phyloP scores from a whole-genome alignment of 2,888 invertebrate genomes.

The Drosophila dives region DNA sequence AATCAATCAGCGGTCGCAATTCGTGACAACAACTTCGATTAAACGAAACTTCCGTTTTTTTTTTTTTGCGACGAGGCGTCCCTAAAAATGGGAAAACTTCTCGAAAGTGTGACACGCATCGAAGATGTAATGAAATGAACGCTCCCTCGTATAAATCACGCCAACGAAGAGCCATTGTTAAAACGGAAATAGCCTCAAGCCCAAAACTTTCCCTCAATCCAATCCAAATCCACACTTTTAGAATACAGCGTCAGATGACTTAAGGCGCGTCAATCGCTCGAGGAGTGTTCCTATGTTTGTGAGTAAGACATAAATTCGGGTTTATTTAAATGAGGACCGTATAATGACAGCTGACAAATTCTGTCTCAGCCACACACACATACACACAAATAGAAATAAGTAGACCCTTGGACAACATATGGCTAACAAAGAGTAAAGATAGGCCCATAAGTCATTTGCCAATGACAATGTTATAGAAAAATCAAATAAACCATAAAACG shows the following conservation, averaged over 20 bases:
- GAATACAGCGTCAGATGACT: constrained; percentile 35
- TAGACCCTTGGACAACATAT: constrained; percentile 53
- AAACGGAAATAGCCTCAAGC: constrained; percentile 65
- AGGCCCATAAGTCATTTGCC: constrained; percentile 6
- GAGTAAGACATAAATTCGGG: constrained; percentile 64
- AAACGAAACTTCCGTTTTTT: constrained; percentile 72
- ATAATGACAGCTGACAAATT: constrained; percentile 22
- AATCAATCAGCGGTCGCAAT: constrained; percentile 74
- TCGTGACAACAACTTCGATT: constrained; percentile 78
- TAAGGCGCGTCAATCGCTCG: constrained; percentile 64
- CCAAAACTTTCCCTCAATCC: constrained; percentile 8
- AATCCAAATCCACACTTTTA: not conserved
- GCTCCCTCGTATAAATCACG: constrained; percentile 71
- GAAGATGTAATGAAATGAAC: constrained; percentile 68
- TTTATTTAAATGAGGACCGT: constrained; percentile 70
- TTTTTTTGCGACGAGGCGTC: constrained; percentile 10
- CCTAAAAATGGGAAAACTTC: constrained; percentile 38
- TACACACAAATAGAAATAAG: not conserved
- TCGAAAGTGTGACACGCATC: constrained; percentile 47
- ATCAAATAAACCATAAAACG: constrained; percentile 11
- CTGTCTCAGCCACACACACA: not conserved
- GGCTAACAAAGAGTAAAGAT: constrained; percentile 46
- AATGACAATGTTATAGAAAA: constrained; percentile 39
- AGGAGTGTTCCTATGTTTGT: constrained; percentile 18
- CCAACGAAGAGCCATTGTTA: constrained; percentile 65